A percentile compares a stretch with the other conserved stretches of the same genome.
These are phyloP conservation scores for Ancistrus triradiatus DNA, from an alignment of 2,113 vertebrate genomes.

Conservation along the genomic window DNA sequence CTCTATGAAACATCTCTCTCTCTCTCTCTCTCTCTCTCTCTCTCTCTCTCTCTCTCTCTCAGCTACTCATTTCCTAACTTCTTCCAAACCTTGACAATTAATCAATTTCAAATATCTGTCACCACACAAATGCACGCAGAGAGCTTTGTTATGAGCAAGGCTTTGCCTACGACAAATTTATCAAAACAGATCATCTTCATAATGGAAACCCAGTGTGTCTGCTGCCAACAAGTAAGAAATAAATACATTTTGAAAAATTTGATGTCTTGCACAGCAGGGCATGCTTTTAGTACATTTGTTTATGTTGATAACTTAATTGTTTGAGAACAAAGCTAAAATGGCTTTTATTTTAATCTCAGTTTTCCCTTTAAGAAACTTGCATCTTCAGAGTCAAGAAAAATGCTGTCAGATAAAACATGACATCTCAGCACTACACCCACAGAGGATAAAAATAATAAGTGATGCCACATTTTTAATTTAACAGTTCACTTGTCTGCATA, in stretches of 20 bases:
- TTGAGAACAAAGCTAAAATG: neutral
- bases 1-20: too few species aligned
- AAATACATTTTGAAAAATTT: slow-evolving; percentile 4
- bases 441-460: neutral
- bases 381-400: neutral
- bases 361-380: neutral
- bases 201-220: neutral
- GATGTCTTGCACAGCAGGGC: neutral
- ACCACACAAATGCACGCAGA: slow-evolving; percentile 1
- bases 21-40: too few species aligned
- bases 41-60: too few species aligned
- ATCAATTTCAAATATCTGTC: slow-evolving; percentile 1
- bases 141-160: neutral
- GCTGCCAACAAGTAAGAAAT: slow-evolving; percentile 1
- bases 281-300: neutral
- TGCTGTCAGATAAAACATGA: neutral
- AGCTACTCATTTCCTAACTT: too few species aligned
- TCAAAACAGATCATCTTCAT: neutral
- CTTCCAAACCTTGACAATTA: neutral
- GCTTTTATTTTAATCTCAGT: neutral
- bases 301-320: neutral
- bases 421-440: too few species aligned
- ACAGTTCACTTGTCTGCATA: neutral
- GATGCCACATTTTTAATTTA: neutral
- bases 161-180: neutral